Evolutionary conservation across 2,888 invertebrate genomes (phyloP).

Genomic region (Acrobeloides nanus): DNA sequence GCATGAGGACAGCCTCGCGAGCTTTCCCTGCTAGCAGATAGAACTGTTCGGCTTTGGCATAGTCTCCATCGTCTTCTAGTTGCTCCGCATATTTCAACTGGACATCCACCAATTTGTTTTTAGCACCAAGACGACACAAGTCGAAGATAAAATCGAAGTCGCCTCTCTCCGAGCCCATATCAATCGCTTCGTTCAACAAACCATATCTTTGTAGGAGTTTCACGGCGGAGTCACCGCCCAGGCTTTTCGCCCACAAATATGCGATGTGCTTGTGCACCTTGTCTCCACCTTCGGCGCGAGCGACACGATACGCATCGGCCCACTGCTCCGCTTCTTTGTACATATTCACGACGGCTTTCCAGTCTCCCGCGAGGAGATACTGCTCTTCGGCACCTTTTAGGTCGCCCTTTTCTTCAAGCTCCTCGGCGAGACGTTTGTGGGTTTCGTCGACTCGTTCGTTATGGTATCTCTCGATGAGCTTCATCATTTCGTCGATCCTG

Average conservation of each 20-base stretch:
- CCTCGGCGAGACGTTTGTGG: conserved; percentile 79
- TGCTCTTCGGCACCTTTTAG: conserved; percentile 84
- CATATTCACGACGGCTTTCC: conserved; percentile 83
- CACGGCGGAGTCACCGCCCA: conserved; percentile 86
- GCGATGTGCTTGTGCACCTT: conserved; percentile 58
- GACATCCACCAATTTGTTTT: conserved; percentile 69
- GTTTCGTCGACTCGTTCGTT: conserved; percentile 76
- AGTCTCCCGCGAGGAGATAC: conserved; percentile 78
- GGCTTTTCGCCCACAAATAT: conserved; percentile 83
- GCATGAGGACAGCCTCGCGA: conserved; percentile 81
- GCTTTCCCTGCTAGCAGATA: conserved; percentile 75
- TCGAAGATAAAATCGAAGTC: conserved; percentile 89
- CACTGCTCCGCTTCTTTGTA: conserved; percentile 71
- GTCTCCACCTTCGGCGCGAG: conserved; percentile 64
- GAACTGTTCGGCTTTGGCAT: conserved; percentile 80
- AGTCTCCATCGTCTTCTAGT: conserved; percentile 78
- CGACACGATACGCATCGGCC: conserved; percentile 80
- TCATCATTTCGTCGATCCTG: conserved; percentile 77
- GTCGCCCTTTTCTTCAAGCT: conserved; percentile 77
- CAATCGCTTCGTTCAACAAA: conserved; percentile 76
- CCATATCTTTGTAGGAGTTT: conserved; percentile 78
- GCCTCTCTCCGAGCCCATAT: conserved; percentile 81
- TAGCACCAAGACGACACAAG: conserved; percentile 64
- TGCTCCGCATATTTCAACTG: conserved; percentile 79
- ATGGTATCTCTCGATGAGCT: conserved; percentile 79